Evolutionary conservation across 2,113 vertebrate species (phyloP), one percentile per base, ranked within the genome.

Genomic region (Pelecanus crispus): DNA sequence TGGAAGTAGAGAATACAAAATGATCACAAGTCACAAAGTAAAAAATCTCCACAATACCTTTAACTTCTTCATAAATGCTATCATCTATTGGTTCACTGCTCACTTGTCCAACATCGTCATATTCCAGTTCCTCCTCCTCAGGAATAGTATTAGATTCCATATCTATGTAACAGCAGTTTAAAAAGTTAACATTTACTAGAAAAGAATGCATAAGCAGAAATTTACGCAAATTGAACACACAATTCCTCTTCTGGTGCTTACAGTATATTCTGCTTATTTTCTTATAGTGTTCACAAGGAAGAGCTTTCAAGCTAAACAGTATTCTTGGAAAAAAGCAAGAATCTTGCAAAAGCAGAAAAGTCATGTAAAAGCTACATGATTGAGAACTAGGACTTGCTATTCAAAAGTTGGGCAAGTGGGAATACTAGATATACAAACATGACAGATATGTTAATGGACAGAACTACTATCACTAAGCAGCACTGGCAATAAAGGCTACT

Each of bases 61-160:
- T 99, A 85, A 99, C 98, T 92, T 98, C 98, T 97, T 99, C 99
- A 87, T 99, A 99, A 97, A 99, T 99, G 90, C 99, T 98, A 3
- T 99, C 98, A 61, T 98, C 98, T 7, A 74, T 92, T 2, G 83
- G 91, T 34, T 82, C 96, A 70, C 36, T 62, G 70, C 59, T 97
- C 15, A 11, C 61, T 42, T 96, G 65, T 44, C 95, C 99, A 47
- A 99, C 98, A 58, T 99, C 99, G 38, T 99, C 99, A 58, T 99
- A 99, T 44, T 94, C 97, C 96, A 97, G 96, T 95, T 52, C 98
- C 97, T 99, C 98, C 32, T 99, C 99, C 82, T 98, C 98, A 12
- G 98, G 99, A 96, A 99, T 99, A 79, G 96, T 40, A 82, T 95
- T 97, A 63, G 98, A 98, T 88, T 83, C 96, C 75, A 98, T 97